Evolutionary conservation across 2,113 vertebrate species (phyloP).

Genomic region (Cebus imitator): DNA sequence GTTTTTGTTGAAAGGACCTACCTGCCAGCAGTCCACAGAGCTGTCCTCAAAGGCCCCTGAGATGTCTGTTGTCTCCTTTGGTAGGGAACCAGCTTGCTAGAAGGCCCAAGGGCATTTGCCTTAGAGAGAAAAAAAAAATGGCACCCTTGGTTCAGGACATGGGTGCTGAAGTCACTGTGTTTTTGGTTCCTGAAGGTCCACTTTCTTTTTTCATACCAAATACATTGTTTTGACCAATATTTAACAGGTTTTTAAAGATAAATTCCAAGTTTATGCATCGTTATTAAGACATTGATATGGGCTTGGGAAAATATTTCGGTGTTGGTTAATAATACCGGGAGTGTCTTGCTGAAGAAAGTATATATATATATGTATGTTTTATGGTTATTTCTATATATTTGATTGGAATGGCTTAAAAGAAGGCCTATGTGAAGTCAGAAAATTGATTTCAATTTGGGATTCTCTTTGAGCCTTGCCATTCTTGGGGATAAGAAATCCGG

Average conservation of each 20-base stretch:
- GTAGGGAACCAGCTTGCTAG: background rate
- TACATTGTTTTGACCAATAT: background rate
- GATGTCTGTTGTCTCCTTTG: background rate
- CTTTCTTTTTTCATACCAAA: background rate
- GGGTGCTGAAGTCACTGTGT: background rate
- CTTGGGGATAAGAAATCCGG: background rate
- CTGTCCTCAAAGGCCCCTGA: background rate
- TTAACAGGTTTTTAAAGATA: background rate
- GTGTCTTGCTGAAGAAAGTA: background rate
- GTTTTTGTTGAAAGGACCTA: background rate
- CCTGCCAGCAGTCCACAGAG: background rate
- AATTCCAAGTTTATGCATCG: background rate
- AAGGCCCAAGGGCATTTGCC: background rate
- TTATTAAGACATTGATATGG: background rate
- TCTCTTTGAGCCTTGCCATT: background rate
- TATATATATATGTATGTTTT: accelerated
- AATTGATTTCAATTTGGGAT: background rate
- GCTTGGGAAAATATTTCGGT: background rate
- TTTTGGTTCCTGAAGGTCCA: background rate
- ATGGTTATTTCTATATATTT: background rate
- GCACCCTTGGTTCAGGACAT: background rate
- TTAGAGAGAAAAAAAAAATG: background rate
- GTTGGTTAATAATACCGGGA: background rate
- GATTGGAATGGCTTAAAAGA: background rate
- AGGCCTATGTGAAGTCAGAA: background rate